A percentile compares a stretch with the other conserved stretches of the same genome.
Conservation (phyloP, 2,113 vertebrate species). For the Gnathonemus echidnorhynchus region DNA sequence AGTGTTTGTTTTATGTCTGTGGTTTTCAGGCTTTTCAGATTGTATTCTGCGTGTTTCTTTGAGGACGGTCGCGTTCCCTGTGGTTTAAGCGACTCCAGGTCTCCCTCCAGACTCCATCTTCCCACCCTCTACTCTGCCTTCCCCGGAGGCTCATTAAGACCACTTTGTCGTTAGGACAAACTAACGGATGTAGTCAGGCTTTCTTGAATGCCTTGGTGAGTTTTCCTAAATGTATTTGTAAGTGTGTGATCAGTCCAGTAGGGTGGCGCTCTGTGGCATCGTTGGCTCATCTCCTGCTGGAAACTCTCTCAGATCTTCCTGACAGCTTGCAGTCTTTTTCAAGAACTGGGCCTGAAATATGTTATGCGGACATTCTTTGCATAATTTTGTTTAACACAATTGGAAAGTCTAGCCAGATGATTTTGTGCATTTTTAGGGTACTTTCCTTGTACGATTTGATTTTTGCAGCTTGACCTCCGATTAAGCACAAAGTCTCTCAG, state of each 20-base stretch:
- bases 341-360: background rate
- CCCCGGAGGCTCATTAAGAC: background rate
- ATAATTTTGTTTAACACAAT: background rate
- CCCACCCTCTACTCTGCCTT: background rate
- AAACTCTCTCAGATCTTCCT: background rate
- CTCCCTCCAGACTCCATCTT: background rate
- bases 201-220: background rate
- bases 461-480: background rate
- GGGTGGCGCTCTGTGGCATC: background rate
- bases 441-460: background rate
- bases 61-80: background rate
- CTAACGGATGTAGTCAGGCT: background rate
- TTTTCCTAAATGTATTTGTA: background rate
- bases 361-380: background rate
- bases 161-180: background rate
- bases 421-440: background rate
- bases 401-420: background rate
- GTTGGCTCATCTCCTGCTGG: background rate
- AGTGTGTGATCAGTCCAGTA: background rate
- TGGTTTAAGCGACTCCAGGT: background rate
- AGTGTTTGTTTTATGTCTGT: constrained; percentile 21
- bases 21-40: background rate
- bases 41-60: background rate
- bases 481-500: background rate
- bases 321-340: background rate